Conservation (phyloP, 2,797 vertebrate genomes). For the Tapirus indicus region DNA sequence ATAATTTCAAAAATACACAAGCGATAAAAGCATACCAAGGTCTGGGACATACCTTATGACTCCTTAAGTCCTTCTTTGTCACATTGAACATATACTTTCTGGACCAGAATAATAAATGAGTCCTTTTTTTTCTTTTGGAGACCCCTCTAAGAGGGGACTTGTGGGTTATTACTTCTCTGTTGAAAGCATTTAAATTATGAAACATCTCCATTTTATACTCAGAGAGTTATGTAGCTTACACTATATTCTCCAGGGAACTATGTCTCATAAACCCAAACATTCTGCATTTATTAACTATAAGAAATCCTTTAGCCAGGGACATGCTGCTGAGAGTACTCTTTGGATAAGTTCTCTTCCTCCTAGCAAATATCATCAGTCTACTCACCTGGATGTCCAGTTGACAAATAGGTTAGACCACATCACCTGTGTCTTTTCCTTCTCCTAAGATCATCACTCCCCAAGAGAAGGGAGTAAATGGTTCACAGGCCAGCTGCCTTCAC, state of each 20-base stretch:
- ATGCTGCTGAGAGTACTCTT: not conserved
- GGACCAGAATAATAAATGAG: not conserved
- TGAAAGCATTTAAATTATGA: not conserved
- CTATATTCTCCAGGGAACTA: not conserved
- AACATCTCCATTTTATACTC: not conserved
- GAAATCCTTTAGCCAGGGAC: not conserved
- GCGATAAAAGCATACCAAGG: not conserved
- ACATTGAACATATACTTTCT: not conserved
- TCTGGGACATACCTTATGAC: not conserved
- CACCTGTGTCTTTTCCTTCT: not conserved
- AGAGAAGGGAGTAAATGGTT: not conserved
- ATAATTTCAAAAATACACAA: not conserved
- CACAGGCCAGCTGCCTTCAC: not conserved
- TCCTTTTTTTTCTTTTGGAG: not conserved
- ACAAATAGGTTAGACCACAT: not conserved
- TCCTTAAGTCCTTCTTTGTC: not conserved
- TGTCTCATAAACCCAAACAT: not conserved
- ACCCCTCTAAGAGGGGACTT: not conserved
- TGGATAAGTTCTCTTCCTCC: not conserved
- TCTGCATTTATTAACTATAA: not conserved
- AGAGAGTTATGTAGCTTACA: not conserved
- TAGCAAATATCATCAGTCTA: not conserved
- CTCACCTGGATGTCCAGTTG: not conserved
- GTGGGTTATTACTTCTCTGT: not conserved
- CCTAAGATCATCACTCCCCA: too few relatives aligned